These are phyloP conservation scores for Pseudomyrmex dendroicus DNA, from an alignment of 1,140 invertebrate genomes.

Conservation along the genomic window DNA sequence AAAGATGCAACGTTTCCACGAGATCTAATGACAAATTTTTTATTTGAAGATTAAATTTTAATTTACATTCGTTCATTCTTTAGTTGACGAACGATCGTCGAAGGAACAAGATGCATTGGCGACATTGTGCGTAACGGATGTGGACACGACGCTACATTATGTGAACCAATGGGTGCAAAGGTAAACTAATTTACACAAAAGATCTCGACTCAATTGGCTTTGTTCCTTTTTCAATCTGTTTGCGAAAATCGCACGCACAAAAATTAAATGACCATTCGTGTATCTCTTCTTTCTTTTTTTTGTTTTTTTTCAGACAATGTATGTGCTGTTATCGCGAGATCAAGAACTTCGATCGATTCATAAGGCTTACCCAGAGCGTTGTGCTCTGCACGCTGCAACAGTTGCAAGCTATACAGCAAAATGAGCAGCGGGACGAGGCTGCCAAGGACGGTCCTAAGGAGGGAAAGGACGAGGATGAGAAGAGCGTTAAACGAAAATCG, in stretches of 20 bases:
- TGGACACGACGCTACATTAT: constrained; percentile 83
- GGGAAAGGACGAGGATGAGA: constrained; percentile 76
- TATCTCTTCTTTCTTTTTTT: background rate
- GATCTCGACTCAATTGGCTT: background rate
- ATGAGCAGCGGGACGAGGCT: constrained; percentile 82
- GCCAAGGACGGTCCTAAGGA: constrained; percentile 74
- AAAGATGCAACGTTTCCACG: no score
- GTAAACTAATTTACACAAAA: constrained; percentile 63
- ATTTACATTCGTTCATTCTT: constrained; percentile 29
- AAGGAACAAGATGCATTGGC: constrained; percentile 81
- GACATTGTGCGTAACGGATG: constrained; percentile 78
- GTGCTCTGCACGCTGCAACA: constrained; percentile 90
- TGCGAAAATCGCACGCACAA: no score
- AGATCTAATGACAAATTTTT: background rate
- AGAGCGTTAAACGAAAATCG: constrained; percentile 71
- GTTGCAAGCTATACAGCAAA: constrained; percentile 89
- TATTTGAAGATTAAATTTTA: background rate
- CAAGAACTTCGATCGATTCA: constrained; percentile 96
- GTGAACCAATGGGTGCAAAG: constrained; percentile 84
- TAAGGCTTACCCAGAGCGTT: constrained; percentile 93
- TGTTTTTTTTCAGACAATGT: constrained; percentile 89
- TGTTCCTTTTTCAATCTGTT: background rate
- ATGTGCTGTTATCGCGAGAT: constrained; percentile 96
- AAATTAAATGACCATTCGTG: background rate
- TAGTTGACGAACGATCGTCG: constrained; percentile 82